phyloP scores from a whole-genome alignment of 2,888 invertebrate species.

The Ochropacha duplaris region DNA sequence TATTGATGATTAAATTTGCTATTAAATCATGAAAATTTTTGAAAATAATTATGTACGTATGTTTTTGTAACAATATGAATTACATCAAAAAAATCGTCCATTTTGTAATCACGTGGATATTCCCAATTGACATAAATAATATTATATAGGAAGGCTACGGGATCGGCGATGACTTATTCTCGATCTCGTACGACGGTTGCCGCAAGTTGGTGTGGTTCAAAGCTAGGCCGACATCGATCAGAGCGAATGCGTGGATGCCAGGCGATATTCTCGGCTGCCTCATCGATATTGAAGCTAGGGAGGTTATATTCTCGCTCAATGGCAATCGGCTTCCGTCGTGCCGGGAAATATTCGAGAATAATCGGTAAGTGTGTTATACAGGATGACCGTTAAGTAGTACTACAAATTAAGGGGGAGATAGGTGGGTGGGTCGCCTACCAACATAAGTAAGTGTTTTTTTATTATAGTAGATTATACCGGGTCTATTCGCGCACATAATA shows the following conservation, averaged over 20 bases:
- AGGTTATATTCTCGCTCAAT: constrained; percentile 92
- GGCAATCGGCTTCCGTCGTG: constrained; percentile 87
- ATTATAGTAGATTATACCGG: too few relatives aligned
- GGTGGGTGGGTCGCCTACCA: too few relatives aligned
- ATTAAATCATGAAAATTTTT: too few relatives aligned
- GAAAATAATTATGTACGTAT: too few relatives aligned
- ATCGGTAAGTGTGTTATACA: constrained; percentile 86
- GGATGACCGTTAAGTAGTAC: too few relatives aligned
- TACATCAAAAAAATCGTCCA: too few relatives aligned
- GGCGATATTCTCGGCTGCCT: constrained; percentile 94
- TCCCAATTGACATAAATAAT: neutral
- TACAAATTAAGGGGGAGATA: too few relatives aligned
- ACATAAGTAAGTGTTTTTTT: too few relatives aligned
- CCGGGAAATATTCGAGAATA: constrained; percentile 89
- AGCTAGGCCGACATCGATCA: constrained; percentile 86
- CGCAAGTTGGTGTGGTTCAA: constrained; percentile 95
- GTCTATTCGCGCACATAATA: too few relatives aligned
- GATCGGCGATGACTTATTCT: constrained; percentile 96
- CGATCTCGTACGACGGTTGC: constrained; percentile 96
- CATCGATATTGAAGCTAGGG: constrained; percentile 88
- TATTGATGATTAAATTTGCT: too few relatives aligned
- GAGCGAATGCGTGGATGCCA: constrained; percentile 87
- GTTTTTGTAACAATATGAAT: too few relatives aligned
- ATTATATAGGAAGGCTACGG: constrained; percentile 92
- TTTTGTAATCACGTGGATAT: too few relatives aligned